Percentiles rank a stretch among this genome's conserved stretches.
Conservation (phyloP, 2,797 vertebrate species). For the Galagoides demidoff region DNA sequence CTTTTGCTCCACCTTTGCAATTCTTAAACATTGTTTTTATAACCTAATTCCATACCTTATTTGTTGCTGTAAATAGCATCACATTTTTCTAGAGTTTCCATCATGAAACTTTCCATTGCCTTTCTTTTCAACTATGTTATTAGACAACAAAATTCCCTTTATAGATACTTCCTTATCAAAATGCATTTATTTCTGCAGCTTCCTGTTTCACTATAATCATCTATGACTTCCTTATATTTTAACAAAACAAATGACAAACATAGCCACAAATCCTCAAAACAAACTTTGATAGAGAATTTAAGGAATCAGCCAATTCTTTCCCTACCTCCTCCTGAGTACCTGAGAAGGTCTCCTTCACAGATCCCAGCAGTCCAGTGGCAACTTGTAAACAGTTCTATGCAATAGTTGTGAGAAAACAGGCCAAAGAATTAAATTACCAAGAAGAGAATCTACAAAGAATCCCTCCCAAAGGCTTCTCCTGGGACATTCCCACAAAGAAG, state of each 20-base stretch:
- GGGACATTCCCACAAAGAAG: neutral
- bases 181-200: slow-evolving; percentile 2
- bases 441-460: neutral
- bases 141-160: neutral
- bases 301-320: neutral
- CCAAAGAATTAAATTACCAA: neutral
- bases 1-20: neutral
- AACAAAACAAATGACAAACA: slow-evolving; percentile 8
- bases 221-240: neutral
- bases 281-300: neutral
- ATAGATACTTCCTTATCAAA: neutral
- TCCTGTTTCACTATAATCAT: neutral
- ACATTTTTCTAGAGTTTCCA: neutral
- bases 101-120: neutral
- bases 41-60: neutral
- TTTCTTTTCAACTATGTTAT: slow-evolving; percentile 23
- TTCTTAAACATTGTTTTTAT: neutral
- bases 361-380: neutral
- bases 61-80: neutral
- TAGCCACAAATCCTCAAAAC: neutral
- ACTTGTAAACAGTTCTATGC: neutral
- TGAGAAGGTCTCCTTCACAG: neutral
- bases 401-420: neutral
- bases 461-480: neutral
- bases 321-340: neutral